A percentile compares a stretch with the other conserved stretches of the same genome.
phyloP scores from a whole-genome alignment of 23 tunicate genomes.

The Trididemnum miniatum region DNA sequence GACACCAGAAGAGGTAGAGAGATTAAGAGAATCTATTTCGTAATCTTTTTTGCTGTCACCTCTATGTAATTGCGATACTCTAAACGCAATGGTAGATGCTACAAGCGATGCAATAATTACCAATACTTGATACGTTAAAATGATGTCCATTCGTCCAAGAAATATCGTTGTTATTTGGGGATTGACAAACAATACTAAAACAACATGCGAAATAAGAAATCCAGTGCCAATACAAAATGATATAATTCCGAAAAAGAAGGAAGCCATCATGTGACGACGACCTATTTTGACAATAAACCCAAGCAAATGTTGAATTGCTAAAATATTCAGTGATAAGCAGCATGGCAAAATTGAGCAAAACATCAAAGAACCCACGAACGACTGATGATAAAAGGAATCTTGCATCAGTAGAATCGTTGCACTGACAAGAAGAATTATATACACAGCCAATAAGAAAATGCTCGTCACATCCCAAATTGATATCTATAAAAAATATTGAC shows the following conservation, averaged over 20 bases:
- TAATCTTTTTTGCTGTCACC: not conserved
- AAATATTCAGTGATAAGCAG: not conserved
- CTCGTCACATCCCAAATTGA: too few relatives aligned
- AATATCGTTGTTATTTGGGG: slow-evolving; percentile 42
- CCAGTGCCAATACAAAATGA: not conserved
- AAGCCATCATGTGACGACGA: not conserved
- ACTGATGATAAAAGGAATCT: not conserved
- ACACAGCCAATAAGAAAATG: too few relatives aligned
- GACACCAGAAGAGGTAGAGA: not conserved
- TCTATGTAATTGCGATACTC: not conserved
- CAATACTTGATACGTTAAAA: not conserved
- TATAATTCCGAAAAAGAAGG: not conserved
- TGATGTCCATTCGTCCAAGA: slow-evolving; percentile 43
- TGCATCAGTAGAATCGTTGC: not conserved
- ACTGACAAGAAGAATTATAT: not conserved
- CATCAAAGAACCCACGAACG: not conserved
- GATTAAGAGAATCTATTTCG: not conserved
- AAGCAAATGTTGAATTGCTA: not conserved
- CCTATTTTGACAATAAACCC: not conserved
- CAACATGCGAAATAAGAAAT: slow-evolving; percentile 20
- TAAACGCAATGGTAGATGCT: not conserved
- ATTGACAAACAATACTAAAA: slow-evolving; percentile 38
- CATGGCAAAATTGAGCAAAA: slow-evolving; percentile 1
- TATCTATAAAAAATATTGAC: too few relatives aligned
- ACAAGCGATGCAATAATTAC: not conserved